Evolutionary conservation across 1,140 invertebrate species (phyloP).

Genomic region (Zaprionus camerounensis): DNA sequence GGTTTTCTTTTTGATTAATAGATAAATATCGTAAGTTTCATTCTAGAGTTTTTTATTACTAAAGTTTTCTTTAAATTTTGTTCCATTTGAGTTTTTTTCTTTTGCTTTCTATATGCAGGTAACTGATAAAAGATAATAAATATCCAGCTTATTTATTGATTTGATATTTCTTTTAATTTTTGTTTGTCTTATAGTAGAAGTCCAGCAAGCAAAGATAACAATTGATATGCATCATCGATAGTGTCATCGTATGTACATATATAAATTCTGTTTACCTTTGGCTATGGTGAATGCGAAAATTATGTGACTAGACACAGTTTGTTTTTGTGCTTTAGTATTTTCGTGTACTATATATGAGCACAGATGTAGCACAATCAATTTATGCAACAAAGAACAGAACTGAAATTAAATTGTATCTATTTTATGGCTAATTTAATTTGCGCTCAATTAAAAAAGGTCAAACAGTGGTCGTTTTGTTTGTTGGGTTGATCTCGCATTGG

Average conservation of each 20-base stretch:
- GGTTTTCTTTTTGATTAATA: no score
- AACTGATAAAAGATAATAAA: no score
- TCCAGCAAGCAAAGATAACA: slow-evolving; percentile 3
- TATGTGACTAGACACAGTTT: neutral
- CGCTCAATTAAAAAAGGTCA: slow-evolving; percentile 79
- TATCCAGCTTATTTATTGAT: no score
- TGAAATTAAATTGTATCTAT: slow-evolving; percentile 78
- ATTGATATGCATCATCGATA: slow-evolving; percentile 16
- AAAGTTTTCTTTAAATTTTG: no score
- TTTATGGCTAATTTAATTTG: slow-evolving; percentile 80
- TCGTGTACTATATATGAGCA: slow-evolving; percentile 18
- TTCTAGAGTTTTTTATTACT: no score
- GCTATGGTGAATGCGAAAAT: slow-evolving; percentile 12
- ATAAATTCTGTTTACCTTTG: neutral
- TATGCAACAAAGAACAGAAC: slow-evolving; percentile 48
- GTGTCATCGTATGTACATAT: slow-evolving; percentile 15
- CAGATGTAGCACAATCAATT: slow-evolving; percentile 21
- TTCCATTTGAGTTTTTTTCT: no score
- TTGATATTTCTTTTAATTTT: no score
- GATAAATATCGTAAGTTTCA: no score
- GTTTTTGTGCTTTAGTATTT: slow-evolving; percentile 14
- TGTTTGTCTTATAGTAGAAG: neutral
- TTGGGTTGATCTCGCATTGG: slow-evolving; percentile 42
- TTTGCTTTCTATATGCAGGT: no score
- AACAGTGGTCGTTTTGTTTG: slow-evolving; percentile 58